A percentile compares a stretch with the other conserved stretches of the same genome.
Evolutionary conservation across 2,888 invertebrate genomes (phyloP).

Genomic region (Acanthosoma haemorrhoidale): DNA sequence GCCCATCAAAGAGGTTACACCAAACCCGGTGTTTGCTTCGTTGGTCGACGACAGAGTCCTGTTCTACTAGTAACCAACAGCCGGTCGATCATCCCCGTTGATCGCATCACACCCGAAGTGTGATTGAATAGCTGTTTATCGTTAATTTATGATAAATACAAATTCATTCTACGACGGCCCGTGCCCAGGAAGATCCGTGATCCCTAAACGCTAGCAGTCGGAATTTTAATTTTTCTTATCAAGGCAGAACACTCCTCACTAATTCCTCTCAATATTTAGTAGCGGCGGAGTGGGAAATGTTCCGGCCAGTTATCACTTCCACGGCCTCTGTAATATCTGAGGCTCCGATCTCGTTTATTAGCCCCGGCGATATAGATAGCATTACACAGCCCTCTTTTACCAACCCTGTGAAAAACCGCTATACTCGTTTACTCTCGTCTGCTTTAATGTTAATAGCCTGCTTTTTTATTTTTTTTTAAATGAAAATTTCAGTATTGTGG

Average conservation of each 20-base stretch:
- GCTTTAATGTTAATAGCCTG: neutral
- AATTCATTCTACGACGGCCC: neutral
- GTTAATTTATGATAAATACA: slow-evolving; percentile 10
- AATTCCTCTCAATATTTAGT: slow-evolving; percentile 7
- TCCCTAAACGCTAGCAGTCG: slow-evolving; percentile 5
- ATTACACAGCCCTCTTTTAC: neutral
- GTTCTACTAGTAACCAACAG: neutral
- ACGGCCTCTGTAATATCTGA: neutral
- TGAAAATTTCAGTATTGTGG: too few relatives aligned
- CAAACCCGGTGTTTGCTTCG: too few relatives aligned
- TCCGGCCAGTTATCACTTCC: neutral
- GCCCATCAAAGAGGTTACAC: too few relatives aligned
- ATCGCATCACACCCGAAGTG: too few relatives aligned
- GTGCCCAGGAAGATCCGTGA: neutral
- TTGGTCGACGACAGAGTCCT: too few relatives aligned
- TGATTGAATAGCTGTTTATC: neutral
- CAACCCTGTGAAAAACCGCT: neutral
- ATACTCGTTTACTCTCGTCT: neutral
- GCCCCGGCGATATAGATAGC: neutral
- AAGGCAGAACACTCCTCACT: neutral
- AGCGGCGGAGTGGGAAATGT: neutral
- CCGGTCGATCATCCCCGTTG: neutral
- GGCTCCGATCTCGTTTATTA: neutral
- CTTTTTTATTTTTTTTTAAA: too few relatives aligned
- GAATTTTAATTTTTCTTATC: slow-evolving; percentile 12